These are phyloP conservation scores for Drosophila siamana DNA, from an alignment of 2,888 invertebrate genomes.

Conservation along the genomic window DNA sequence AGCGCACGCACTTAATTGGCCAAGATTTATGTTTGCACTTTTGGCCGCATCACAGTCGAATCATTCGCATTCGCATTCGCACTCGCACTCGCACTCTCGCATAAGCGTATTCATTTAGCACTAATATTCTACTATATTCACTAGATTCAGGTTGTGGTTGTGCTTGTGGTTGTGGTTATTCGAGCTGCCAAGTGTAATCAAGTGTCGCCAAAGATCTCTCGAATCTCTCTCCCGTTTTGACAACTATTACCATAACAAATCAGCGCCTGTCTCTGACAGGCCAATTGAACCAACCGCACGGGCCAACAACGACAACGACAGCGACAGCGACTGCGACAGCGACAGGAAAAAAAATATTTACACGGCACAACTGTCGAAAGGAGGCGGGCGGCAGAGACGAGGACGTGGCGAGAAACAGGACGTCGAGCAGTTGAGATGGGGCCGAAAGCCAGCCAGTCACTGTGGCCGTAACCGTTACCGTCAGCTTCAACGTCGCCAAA, in stretches of 20 bases:
- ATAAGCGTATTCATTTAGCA: slow-evolving; percentile 41
- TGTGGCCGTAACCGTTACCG: slow-evolving; percentile 37
- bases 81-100: too few species aligned
- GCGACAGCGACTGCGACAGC: slow-evolving; percentile 20
- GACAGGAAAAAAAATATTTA: slow-evolving; percentile 58
- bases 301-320: slow-evolving; percentile 27
- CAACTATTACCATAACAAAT: slow-evolving; percentile 79
- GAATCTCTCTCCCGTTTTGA: slow-evolving; percentile 68
- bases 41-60: slow-evolving; percentile 11
- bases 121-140: slow-evolving; percentile 35
- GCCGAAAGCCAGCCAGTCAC: slow-evolving; percentile 33
- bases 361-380: slow-evolving; percentile 60
- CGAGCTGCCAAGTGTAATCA: slow-evolving; percentile 70
- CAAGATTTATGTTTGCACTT: slow-evolving; percentile 66
- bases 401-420: background rate
- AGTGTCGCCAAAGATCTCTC: slow-evolving; percentile 75
- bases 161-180: slow-evolving; percentile 19
- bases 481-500: slow-evolving; percentile 54
- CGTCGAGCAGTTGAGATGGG: background rate
- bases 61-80: slow-evolving; percentile 2
- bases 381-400: background rate
- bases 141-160: slow-evolving; percentile 36
- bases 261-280: slow-evolving; percentile 75
- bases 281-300: slow-evolving; percentile 68
- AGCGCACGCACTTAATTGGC: slow-evolving; percentile 68